Base-by-base conservation (phyloP, 1,140 invertebrate species). In the Drosophila navojoa region DNA sequence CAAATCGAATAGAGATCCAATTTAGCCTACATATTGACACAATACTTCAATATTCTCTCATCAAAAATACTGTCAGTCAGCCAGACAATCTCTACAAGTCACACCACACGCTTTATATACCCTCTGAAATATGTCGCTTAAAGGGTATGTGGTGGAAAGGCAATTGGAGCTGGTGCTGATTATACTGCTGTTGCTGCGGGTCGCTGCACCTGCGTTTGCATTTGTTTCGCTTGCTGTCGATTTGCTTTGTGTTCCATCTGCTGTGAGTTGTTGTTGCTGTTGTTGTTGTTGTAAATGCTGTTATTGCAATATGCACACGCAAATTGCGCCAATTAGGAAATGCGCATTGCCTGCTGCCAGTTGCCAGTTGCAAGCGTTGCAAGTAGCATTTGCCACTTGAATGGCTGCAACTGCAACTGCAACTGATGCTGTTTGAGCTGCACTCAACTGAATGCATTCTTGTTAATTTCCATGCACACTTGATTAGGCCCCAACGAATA, bases 261-360 rank as follows among this genome's bases (percentile, higher is more conserved):
- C 71, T 63, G 38, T 27, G 9, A 22, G 19, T 66, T 69, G 52
- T 62, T 35, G 16, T 71, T 69, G 50, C 16, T 59, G 42, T 19
- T 68, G 40, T 5, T 45, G 45, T 15, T 71, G 60, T 49, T 60
- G 64, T 63, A 47, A 62, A 42, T 71, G 53, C 59, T 71, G 76
- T 79, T 76, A 68, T 71, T 77, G 67, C 67, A 71, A 84, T 80
- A 89, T 89, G 85, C 84, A 89, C 84, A 84, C 80, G 74, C 84
- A 89, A 89, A 89, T 89, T 89, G 85, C 80, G 77, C 63, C 84
- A 89, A 89, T 89, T 89, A 89, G 85, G 80, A 76, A 71, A 73
- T 71, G 50, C 61, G 79, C 73, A 87, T 87, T 81, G 76, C 49
- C 79, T 74, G 79, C 57, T 32, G 57, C 57, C 57, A 7, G 40